Base-by-base conservation (phyloP, 2,113 vertebrate genomes). In the Sterna hirundo region DNA sequence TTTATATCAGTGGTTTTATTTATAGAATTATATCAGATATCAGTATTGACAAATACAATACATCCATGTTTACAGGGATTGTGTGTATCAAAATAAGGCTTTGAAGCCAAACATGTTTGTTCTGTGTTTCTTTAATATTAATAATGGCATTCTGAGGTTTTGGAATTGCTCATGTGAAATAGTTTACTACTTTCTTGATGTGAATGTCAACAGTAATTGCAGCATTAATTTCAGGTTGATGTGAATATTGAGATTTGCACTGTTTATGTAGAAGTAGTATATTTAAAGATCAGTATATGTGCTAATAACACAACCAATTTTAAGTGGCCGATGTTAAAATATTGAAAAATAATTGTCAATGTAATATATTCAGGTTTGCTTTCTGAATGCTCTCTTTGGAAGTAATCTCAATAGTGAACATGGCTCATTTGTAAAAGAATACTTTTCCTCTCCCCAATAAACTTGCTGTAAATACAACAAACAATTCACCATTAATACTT, bases 141-240 rank as follows among this genome's bases (percentile, higher is more conserved):
- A 94, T 93, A 94, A 85, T 94, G 94, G 91, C 88, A 94, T 96
- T 96, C 94, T 96, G 81, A 97, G 76, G 88, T 96, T 97, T 96
- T 96, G 96, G 95, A 97, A 95, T 97, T 96, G 88, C 93, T 96
- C 57, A 95, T 96, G 94, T 94, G 96, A 96, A 97, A 97, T 96
- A 95, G 86, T 97, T 98, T 97, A 96, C 97, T 97, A 97, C 65
- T 98, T 98, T 97, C 83, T 95, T 96, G 93, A 97, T 93, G 86
- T 96, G 90, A 95, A 88, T 97, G 96, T 93, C 93, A 96, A 96
- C 95, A 93, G 91, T 97, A 94, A 97, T 94, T 97, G 91, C 97
- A 98, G 96, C 98, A 98, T 97, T 98, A 97, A 97, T 97, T 98
- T 97, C 89, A 98, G 89, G 74, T 92, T 97, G 95, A 98, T 97